Evolutionary conservation across 2,797 vertebrate genomes (phyloP), one percentile per base, ranked within the genome.

Genomic region (Cirrhinus mrigala): DNA sequence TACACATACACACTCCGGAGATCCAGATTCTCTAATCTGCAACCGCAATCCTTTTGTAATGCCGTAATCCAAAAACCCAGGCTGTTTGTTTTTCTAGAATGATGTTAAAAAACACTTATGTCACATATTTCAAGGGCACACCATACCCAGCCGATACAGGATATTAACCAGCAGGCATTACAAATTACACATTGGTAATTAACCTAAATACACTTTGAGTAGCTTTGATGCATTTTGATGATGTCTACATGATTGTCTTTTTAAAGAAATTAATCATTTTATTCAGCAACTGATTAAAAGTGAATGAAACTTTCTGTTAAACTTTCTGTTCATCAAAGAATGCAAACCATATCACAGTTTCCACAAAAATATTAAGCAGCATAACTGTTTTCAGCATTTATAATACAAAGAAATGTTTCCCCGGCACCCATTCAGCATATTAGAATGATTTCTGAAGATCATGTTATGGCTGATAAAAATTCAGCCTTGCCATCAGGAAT

Each of bases 11-110:
- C 29, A 33, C 71, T 75, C 1, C 6, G 1, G 20, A 52, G 27
- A 71, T 71, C 37, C 52, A 71, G 33, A 50, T 40, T 64, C 46
- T 69, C 15, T 81, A 81, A 70, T 81, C 64, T 54, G 46, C 64
- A 24, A 62, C 15, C 14, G 56, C 77, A 79, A 66, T 66, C 60
- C 29, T 69, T 81, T 70, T 81, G 46, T 70, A 81, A 81, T 52
- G 29, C 48, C 64, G 16, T 56, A 40, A 54, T 81, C 64, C 48
- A 69, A 54, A 66, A 81, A 37, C 12, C 0, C n/a, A 15, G 75
- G 48, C 79, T 81, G 12, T 81, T 54, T 69, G 48, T 79, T 79
- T 66, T 66, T 66, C 24, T 48, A 22, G 44, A 12, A 48, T 81
- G 20, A 24, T 50, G 27, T 24, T 5, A 37, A 29, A 52, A 52